Conservation (phyloP, 2,797 vertebrate genomes). For the Pangasius djambal region DNA sequence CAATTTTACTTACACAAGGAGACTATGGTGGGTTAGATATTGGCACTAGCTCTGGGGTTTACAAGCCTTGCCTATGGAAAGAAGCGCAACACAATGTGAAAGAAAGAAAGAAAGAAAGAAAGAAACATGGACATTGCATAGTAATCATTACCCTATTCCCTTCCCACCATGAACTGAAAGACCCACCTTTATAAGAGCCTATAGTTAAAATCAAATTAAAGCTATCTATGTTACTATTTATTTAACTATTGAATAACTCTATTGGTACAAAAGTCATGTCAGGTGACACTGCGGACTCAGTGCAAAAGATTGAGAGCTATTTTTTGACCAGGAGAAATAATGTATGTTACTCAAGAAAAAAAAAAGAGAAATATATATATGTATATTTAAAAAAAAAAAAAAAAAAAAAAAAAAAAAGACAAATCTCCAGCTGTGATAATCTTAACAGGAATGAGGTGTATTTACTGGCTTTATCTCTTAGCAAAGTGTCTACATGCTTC, state of each 20-base stretch:
- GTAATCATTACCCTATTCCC: conserved; percentile 42
- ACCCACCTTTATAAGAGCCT: conserved; percentile 19
- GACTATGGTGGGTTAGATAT: conserved; percentile 8
- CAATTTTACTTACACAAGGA: conserved; percentile 14
- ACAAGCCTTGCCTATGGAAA: conserved; percentile 25
- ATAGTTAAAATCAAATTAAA: conserved; percentile 28
- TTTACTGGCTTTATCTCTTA: conserved; percentile 24
- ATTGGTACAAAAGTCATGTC: conserved; percentile 36
- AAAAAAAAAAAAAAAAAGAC: not conserved
- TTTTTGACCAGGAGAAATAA: conserved; percentile 25
- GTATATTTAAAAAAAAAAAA: not conserved
- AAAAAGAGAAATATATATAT: not conserved
- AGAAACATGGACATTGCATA: conserved; percentile 54
- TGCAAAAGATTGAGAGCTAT: conserved; percentile 22
- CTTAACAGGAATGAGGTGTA: not conserved
- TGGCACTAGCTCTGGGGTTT: conserved; percentile 30
- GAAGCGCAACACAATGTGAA: not conserved
- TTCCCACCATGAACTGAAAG: conserved; percentile 20
- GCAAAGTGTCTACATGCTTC: conserved; percentile 27
- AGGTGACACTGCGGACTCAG: conserved; percentile 35
- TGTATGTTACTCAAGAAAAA: not conserved
- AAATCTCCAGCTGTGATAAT: conserved; percentile 5
- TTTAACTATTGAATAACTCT: conserved; percentile 20
- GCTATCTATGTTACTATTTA: conserved; percentile 28
- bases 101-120: conserved; percentile 4